These are phyloP conservation scores for Pteronotus mesoamericanus DNA, from an alignment of 2,797 vertebrate species.

Conservation along the genomic window DNA sequence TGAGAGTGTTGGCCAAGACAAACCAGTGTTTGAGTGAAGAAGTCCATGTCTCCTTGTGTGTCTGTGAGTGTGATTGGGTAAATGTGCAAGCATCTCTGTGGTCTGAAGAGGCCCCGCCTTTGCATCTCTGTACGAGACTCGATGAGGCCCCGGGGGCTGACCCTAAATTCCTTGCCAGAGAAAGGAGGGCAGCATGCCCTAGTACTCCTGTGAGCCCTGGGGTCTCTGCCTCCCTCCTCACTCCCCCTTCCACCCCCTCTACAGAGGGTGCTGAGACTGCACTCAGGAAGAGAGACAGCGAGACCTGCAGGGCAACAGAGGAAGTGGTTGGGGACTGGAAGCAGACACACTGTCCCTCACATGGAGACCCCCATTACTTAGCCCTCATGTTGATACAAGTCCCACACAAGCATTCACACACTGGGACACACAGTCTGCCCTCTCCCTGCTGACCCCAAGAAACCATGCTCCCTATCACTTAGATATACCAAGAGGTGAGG, in stretches of 20 bases:
- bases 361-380: not conserved
- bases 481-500: not conserved
- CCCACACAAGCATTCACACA: not conserved
- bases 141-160: not conserved
- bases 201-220: not conserved
- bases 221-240: not conserved
- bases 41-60: not conserved
- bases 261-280: not conserved
- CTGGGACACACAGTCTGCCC: not conserved
- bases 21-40: not conserved
- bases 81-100: too few relatives aligned
- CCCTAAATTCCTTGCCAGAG: not conserved
- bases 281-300: not conserved
- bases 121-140: not conserved
- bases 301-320: not conserved
- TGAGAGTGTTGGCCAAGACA: not conserved
- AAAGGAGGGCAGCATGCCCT: not conserved
- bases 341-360: not conserved
- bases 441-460: not conserved
- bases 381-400: not conserved
- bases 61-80: not conserved
- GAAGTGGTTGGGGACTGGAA: too few relatives aligned
- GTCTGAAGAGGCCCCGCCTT: not conserved
- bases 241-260: fast-evolving
- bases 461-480: not conserved